phyloP scores from a whole-genome alignment of 2,113 vertebrate species.

The Gopherus flavomarginatus region DNA sequence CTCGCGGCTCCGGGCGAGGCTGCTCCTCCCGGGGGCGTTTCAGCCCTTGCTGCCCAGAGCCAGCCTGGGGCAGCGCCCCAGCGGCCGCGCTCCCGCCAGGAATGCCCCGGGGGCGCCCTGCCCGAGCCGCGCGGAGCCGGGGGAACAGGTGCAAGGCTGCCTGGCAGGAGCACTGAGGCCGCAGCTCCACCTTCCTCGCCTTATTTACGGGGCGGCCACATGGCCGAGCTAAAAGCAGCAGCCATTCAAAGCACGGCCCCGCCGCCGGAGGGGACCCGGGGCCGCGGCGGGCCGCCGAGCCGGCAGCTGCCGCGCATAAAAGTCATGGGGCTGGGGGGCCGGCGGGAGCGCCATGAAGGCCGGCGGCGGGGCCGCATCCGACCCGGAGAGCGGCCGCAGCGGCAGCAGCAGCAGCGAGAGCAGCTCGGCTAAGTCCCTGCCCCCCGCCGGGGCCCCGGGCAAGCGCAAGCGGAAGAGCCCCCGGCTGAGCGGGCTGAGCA shows the following conservation, averaged over 20 bases:
- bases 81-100: background rate
- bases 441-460: conserved; percentile 25
- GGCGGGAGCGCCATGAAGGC: conserved; percentile 63
- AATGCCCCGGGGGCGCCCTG: background rate
- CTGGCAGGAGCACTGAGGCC: background rate
- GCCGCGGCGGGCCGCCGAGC: conserved; percentile 54
- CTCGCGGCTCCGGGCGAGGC: background rate
- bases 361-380: conserved; percentile 52
- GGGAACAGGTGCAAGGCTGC: conserved; percentile 75
- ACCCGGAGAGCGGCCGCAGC: conserved; percentile 79
- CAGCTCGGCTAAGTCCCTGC: conserved; percentile 44
- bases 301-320: conserved; percentile 68
- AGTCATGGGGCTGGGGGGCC: conserved; percentile 62
- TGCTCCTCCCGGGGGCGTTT: background rate
- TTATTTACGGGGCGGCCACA: conserved; percentile 70
- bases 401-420: conserved; percentile 63
- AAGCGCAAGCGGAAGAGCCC: conserved; percentile 55
- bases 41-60: background rate
- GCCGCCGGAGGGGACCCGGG: conserved; percentile 75
- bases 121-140: background rate
- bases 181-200: conserved; percentile 82
- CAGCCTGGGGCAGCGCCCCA: background rate
- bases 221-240: conserved; percentile 81
- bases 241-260: conserved; percentile 81
- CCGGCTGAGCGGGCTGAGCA: conserved; percentile 70